Conservation (phyloP, 1,140 invertebrate species). For the Brachionus paranguensis region DNA sequence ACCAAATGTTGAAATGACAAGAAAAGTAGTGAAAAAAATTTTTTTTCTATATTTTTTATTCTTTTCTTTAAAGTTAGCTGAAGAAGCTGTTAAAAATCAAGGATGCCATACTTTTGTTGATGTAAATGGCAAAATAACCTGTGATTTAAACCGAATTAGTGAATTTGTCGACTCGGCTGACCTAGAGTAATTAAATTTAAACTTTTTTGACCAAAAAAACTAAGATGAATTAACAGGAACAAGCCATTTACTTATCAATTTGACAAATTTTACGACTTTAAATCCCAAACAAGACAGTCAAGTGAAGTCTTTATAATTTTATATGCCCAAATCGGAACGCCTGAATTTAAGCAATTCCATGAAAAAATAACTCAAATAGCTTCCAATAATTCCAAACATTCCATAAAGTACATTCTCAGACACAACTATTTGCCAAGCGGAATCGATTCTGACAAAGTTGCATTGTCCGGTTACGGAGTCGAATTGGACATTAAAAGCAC, state of each 20-base stretch:
- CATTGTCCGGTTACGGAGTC: conserved; percentile 92
- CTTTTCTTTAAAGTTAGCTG: neutral
- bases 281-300: neutral
- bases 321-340: conserved; percentile 3
- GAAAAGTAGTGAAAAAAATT: neutral
- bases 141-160: neutral
- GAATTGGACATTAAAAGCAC: conserved; percentile 97
- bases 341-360: conserved; percentile 33
- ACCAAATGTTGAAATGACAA: conserved; percentile 29
- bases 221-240: neutral
- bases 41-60: neutral
- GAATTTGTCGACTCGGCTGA: neutral
- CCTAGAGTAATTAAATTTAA: neutral
- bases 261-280: neutral
- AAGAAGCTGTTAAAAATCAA: neutral
- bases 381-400: neutral
- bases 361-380: neutral
- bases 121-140: neutral
- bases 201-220: neutral
- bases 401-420: conserved; percentile 18
- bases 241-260: conserved; percentile 1
- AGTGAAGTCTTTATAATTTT: neutral
- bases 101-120: conserved; percentile 33
- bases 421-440: neutral
- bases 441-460: conserved; percentile 56